Evolutionary conservation across 1,140 invertebrate genomes (phyloP).

Genomic region (Drosophila pseudoobscura): DNA sequence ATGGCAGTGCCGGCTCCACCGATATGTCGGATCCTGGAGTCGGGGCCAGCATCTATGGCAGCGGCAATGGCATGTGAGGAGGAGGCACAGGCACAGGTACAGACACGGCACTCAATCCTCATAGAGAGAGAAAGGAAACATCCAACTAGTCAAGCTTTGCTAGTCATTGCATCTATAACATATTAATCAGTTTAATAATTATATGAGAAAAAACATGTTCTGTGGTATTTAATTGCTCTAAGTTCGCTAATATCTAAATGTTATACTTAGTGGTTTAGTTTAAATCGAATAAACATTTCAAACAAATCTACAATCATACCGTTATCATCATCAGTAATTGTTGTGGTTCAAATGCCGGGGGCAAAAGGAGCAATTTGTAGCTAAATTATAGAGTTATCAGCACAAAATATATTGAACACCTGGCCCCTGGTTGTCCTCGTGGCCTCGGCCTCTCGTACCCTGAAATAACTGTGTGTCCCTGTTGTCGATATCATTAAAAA

Average conservation of each 20-base stretch:
- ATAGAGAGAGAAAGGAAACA: constrained; percentile 2
- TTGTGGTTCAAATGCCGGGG: constrained; percentile 57
- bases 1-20: constrained; percentile 26
- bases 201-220: constrained; percentile 69
- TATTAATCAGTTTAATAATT: constrained; percentile 51
- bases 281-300: constrained; percentile 69
- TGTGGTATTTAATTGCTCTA: constrained; percentile 82
- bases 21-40: constrained; percentile 55
- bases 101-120: too few relatives aligned
- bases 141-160: constrained; percentile 63
- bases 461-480: constrained; percentile 3
- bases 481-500: constrained; percentile 66
- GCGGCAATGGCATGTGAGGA: constrained; percentile 40
- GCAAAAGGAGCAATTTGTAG: constrained; percentile 56
- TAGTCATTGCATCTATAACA: constrained; percentile 48
- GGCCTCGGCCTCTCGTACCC: constrained; percentile 22
- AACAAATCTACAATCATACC: constrained; percentile 23
- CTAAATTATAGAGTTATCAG: constrained; percentile 74
- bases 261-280: constrained; percentile 76
- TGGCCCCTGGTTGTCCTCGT: constrained; percentile 55
- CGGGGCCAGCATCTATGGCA: constrained; percentile 56
- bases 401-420: constrained; percentile 74
- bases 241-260: constrained; percentile 81
- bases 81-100: too few relatives aligned
- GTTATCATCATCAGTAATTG: constrained; percentile 31